Conservation (phyloP, 2,888 invertebrate species). For the Melipona bicolor region DNA sequence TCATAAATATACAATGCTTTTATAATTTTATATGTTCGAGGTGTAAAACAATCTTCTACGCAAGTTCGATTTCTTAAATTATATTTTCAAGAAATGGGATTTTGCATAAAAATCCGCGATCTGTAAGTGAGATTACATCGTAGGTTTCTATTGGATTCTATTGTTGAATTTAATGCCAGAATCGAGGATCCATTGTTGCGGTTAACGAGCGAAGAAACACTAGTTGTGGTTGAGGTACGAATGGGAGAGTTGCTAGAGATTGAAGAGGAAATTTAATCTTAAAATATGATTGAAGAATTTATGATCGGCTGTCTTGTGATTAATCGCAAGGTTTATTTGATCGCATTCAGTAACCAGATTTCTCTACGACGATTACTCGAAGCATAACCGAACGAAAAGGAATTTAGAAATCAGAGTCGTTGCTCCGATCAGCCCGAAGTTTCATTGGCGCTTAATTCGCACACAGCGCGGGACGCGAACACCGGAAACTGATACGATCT, state of each 20-base stretch:
- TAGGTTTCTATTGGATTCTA: neutral
- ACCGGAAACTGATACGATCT: slow-evolving; percentile 30
- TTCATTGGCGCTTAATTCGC: slow-evolving; percentile 7
- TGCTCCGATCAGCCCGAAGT: neutral
- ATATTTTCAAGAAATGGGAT: too few species aligned
- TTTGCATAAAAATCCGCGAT: too few species aligned
- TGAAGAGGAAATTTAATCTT: neutral
- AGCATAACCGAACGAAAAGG: neutral
- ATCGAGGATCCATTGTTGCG: neutral
- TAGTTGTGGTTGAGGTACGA: neutral
- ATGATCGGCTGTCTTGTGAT: neutral
- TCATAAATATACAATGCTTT: too few species aligned
- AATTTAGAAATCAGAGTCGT: neutral
- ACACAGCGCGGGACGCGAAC: neutral
- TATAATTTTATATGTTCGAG: too few species aligned
- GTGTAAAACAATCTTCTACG: too few species aligned
- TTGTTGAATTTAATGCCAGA: neutral
- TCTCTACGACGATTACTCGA: neutral
- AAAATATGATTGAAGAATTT: too few species aligned
- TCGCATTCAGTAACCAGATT: neutral
- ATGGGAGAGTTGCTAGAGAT: neutral
- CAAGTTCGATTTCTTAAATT: too few species aligned
- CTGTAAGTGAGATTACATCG: too few species aligned
- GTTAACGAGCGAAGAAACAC: neutral
- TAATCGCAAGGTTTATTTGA: neutral